phyloP scores from a whole-genome alignment of 2,113 vertebrate genomes.

The Ptilorrhoa leucosticta region DNA sequence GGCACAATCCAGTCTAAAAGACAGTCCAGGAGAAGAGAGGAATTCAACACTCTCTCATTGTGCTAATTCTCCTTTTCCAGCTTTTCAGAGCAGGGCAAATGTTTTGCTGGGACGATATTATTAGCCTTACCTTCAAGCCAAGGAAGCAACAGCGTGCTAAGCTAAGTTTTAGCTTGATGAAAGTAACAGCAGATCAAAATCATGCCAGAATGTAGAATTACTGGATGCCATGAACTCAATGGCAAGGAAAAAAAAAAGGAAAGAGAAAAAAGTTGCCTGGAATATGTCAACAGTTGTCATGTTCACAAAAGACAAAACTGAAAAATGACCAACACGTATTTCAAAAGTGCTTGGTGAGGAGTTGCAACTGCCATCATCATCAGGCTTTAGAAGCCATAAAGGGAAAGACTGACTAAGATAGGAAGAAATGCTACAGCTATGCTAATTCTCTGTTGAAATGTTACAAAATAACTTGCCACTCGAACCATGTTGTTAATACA shows the following conservation, averaged over 20 bases:
- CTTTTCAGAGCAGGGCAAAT: neutral
- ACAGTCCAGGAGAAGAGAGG: neutral
- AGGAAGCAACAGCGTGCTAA: neutral
- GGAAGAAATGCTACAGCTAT: neutral
- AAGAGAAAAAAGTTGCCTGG: neutral
- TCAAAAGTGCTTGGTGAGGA: neutral
- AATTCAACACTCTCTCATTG: neutral
- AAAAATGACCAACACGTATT: neutral
- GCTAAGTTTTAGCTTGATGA: neutral
- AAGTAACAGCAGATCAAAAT: neutral
- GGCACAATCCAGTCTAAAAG: neutral
- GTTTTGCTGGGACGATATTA: neutral
- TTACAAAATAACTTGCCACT: neutral
- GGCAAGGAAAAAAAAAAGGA: neutral
- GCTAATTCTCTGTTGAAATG: neutral
- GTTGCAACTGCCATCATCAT: neutral
- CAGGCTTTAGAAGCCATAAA: neutral
- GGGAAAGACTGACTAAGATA: neutral
- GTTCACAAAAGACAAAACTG: neutral
- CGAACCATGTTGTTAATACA: neutral
- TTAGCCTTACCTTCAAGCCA: neutral
- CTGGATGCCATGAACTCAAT: neutral
- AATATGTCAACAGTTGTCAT: neutral
- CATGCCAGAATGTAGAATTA: neutral
- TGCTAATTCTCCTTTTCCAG: neutral